These are phyloP conservation scores for Sigmodon hispidus DNA, from an alignment of 2,113 vertebrate genomes.

Conservation along the genomic window DNA sequence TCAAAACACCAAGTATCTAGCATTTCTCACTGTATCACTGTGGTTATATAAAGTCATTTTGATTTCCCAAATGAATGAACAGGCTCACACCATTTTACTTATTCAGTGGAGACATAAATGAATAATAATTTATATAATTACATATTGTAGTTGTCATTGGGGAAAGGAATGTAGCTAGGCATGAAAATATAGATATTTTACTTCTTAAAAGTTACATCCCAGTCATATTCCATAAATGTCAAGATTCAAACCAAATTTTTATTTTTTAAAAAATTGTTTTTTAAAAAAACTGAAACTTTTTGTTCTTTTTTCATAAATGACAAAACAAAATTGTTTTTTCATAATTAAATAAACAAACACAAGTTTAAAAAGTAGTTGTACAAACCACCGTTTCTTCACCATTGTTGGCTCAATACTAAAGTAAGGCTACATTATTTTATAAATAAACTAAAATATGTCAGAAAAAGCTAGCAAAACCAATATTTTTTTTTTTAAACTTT, in stretches of 20 bases:
- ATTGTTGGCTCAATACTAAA: not conserved
- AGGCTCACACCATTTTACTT: constrained; percentile 61
- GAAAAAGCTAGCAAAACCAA: not conserved
- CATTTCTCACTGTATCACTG: constrained; percentile 44
- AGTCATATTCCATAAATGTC: constrained; percentile 46
- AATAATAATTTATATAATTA: constrained; percentile 66
- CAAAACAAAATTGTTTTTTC: not conserved
- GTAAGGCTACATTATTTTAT: not conserved
- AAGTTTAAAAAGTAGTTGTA: not conserved
- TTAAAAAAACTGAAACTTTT: not conserved
- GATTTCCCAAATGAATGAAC: constrained; percentile 76
- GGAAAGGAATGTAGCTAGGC: not conserved
- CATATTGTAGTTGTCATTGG: constrained; percentile 35
- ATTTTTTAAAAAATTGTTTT: not conserved
- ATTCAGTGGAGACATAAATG: constrained; percentile 37
- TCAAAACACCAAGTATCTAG: constrained; percentile 65
- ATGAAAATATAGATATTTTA: not conserved
- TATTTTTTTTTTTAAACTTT: too few species aligned
- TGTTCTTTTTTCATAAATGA: not conserved
- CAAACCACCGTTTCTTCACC: not conserved
- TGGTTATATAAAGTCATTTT: constrained; percentile 60
- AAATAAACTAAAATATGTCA: not conserved
- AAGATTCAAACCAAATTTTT: not conserved
- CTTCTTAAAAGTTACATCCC: constrained; percentile 8
- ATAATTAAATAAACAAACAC: not conserved